Percentiles rank a stretch among this genome's conserved stretches.
These are phyloP conservation scores for Aphaenogaster ashmeadi DNA, from an alignment of 1,140 invertebrate genomes.

Conservation along the genomic window DNA sequence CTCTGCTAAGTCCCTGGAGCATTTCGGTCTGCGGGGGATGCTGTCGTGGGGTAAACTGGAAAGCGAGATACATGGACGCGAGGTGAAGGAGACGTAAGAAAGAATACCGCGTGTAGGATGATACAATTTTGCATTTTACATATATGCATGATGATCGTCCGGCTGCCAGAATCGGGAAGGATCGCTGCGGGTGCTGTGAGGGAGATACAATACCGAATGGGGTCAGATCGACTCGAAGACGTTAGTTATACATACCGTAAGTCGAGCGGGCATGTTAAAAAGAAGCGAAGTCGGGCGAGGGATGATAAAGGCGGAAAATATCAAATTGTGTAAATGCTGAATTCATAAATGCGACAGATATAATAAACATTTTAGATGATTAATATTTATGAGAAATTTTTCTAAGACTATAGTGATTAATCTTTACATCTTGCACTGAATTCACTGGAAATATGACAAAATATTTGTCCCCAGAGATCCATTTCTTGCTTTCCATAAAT, in stretches of 20 bases:
- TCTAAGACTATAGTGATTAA: neutral
- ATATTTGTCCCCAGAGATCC: neutral
- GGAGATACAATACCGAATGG: slow-evolving; percentile 27
- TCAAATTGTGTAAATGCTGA: neutral
- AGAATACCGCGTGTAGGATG: slow-evolving; percentile 50
- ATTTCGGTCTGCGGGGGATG: slow-evolving; percentile 54
- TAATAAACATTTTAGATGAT: neutral
- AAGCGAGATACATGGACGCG: slow-evolving; percentile 42
- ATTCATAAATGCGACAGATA: neutral
- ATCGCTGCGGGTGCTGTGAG: slow-evolving; percentile 17
- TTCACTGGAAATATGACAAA: neutral
- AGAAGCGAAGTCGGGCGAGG: neutral
- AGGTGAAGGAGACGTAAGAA: slow-evolving; percentile 43
- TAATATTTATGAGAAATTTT: neutral
- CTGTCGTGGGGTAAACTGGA: slow-evolving; percentile 33
- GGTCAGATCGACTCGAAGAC: slow-evolving; percentile 11
- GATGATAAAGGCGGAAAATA: neutral
- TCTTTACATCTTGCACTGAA: neutral
- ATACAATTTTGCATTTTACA: slow-evolving; percentile 78
- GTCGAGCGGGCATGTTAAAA: neutral
- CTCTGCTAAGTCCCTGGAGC: slow-evolving; percentile 59
- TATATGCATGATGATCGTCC: slow-evolving; percentile 73
- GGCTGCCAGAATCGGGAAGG: slow-evolving; percentile 1
- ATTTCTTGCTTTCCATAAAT: neutral
- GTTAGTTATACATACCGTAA: slow-evolving; percentile 31